Conservation (phyloP, 2,888 invertebrate species). For the Ennomos erosarius region DNA sequence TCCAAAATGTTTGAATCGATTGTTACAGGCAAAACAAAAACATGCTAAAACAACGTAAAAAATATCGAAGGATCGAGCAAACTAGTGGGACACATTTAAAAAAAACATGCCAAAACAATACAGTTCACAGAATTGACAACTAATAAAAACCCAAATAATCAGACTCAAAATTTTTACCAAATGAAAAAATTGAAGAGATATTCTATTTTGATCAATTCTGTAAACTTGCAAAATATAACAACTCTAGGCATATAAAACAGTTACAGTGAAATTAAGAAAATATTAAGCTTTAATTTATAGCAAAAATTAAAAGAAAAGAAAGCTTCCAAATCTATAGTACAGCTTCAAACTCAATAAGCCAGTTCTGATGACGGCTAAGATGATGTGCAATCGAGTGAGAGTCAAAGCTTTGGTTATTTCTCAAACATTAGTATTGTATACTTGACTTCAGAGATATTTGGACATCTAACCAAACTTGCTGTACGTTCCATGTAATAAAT, state of each 20-base stretch:
- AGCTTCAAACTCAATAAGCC: constrained; percentile 70
- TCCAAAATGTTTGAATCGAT: constrained; percentile 52
- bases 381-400: constrained; percentile 61
- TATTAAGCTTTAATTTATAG: constrained; percentile 72
- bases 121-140: constrained; percentile 46
- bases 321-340: constrained; percentile 79
- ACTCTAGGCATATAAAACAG: constrained; percentile 55
- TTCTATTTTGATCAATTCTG: constrained; percentile 45
- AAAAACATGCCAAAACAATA: constrained; percentile 72
- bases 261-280: constrained; percentile 73
- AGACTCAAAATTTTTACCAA: constrained; percentile 4
- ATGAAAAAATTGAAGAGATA: constrained; percentile 9
- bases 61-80: constrained; percentile 71
- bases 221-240: constrained; percentile 43
- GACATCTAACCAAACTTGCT: constrained; percentile 74
- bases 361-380: constrained; percentile 70
- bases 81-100: constrained; percentile 71
- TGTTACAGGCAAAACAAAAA: constrained; percentile 72
- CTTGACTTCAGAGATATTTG: constrained; percentile 80
- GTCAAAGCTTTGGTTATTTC: constrained; percentile 76
- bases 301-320: constrained; percentile 71
- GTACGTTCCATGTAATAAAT: constrained; percentile 68
- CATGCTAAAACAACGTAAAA: constrained; percentile 68
- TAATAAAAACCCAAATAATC: constrained; percentile 1
- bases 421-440: constrained; percentile 73